These are phyloP conservation scores for Doryteuthis pealeii DNA, from an alignment of 1,140 invertebrate genomes.

Conservation along the genomic window DNA sequence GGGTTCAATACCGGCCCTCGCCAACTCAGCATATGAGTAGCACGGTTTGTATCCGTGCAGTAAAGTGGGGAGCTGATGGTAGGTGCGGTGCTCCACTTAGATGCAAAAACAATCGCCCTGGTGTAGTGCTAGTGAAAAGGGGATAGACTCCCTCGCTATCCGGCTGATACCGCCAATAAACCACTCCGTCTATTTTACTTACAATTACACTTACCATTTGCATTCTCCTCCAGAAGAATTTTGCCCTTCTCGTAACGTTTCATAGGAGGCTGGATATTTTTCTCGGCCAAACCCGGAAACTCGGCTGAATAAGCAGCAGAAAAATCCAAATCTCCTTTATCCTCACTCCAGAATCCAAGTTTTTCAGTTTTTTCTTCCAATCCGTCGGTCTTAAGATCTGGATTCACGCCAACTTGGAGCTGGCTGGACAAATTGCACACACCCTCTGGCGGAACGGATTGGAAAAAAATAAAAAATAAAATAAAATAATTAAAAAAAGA, in stretches of 20 bases:
- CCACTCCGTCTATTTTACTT: too few species aligned
- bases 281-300: conserved; percentile 22
- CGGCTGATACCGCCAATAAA: too few species aligned
- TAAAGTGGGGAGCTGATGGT: too few species aligned
- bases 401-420: conserved; percentile 71
- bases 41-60: too few species aligned
- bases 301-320: conserved; percentile 42
- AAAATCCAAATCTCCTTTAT: conserved; percentile 58
- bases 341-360: conserved; percentile 68
- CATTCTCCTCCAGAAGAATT: conserved; percentile 22
- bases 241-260: conserved; percentile 28
- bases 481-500: too few species aligned
- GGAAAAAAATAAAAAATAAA: too few species aligned
- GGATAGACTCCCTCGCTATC: too few species aligned
- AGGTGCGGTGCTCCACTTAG: too few species aligned
- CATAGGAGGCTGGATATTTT: conserved; percentile 17
- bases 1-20: too few species aligned
- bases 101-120: too few species aligned
- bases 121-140: too few species aligned
- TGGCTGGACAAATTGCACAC: conserved; percentile 74
- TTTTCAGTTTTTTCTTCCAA: conserved; percentile 67
- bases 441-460: conserved; percentile 62
- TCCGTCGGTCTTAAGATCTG: conserved; percentile 69
- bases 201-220: conserved; percentile 22
- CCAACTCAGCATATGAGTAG: too few species aligned